These are phyloP conservation scores for Myotis pilosus DNA, from an alignment of 2,797 vertebrate genomes.

Conservation along the genomic window DNA sequence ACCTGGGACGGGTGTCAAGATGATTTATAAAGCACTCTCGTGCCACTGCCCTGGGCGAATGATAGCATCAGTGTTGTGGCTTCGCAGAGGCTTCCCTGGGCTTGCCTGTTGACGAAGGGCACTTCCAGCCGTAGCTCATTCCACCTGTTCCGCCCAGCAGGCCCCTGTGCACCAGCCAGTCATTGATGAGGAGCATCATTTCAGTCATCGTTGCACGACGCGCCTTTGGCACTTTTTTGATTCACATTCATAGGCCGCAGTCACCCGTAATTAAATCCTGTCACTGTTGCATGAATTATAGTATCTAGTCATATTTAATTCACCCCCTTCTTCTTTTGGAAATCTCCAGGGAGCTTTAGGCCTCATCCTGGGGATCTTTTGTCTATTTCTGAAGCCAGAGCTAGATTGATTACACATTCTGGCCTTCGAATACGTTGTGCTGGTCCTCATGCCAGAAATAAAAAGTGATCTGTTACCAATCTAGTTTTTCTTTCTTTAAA, in stretches of 20 bases:
- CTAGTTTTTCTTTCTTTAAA: not conserved
- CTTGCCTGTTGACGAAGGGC: conserved; percentile 32
- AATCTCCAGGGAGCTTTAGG: conserved; percentile 64
- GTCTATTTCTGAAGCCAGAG: conserved; percentile 66
- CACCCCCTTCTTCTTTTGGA: conserved; percentile 67
- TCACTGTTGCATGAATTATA: conserved; percentile 77
- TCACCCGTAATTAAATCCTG: conserved; percentile 74
- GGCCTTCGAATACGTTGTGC: not conserved
- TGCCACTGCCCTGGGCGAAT: conserved; percentile 12
- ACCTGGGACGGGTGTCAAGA: conserved; percentile 34
- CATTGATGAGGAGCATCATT: conserved; percentile 37
- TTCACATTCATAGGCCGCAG: conserved; percentile 68
- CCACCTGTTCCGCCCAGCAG: not conserved
- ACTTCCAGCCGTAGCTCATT: not conserved
- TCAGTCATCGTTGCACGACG: not conserved
- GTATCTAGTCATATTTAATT: conserved; percentile 79
- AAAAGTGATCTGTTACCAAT: not conserved
- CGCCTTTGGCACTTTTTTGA: conserved; percentile 66
- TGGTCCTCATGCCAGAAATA: not conserved
- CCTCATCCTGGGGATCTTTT: conserved; percentile 37
- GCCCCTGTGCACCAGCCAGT: conserved; percentile 39
- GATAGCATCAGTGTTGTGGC: not conserved
- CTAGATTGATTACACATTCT: conserved; percentile 62
- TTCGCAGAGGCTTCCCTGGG: conserved; percentile 40
- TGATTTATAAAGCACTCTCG: conserved; percentile 13